phyloP scores from a whole-genome alignment of 2,797 vertebrate species.

The Gymnothorax reevesii region DNA sequence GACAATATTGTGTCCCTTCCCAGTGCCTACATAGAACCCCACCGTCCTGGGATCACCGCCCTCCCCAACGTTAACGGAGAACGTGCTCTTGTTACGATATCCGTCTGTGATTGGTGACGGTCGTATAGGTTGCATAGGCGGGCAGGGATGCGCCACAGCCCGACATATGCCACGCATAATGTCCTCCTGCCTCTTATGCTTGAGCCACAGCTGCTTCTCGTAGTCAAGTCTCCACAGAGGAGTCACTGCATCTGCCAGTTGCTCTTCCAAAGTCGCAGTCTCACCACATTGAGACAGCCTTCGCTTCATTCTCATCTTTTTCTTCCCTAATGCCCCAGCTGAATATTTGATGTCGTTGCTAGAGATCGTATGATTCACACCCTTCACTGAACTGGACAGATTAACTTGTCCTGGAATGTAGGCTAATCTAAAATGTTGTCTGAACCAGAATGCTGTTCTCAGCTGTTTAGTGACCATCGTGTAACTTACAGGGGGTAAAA shows the following conservation, averaged over 20 bases:
- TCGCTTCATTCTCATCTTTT: conserved; percentile 31
- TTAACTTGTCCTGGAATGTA: neutral
- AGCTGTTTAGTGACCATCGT: neutral
- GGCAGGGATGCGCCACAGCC: conserved; percentile 53
- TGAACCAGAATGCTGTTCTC: conserved; percentile 7
- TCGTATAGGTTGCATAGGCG: conserved; percentile 68
- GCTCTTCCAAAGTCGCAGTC: conserved; percentile 67
- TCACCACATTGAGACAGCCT: conserved; percentile 34
- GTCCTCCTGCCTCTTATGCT: conserved; percentile 73
- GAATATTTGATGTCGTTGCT: neutral
- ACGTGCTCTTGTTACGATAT: conserved; percentile 87
- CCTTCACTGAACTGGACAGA: conserved; percentile 17
- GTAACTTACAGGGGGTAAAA: neutral
- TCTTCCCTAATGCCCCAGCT: conserved; percentile 35
- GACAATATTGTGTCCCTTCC: conserved; percentile 71
- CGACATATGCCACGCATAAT: conserved; percentile 68
- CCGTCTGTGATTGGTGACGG: conserved; percentile 72
- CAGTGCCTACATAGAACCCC: conserved; percentile 77
- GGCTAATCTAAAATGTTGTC: neutral
- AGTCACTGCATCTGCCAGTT: conserved; percentile 73
- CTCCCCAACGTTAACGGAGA: conserved; percentile 81
- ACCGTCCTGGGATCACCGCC: conserved; percentile 85
- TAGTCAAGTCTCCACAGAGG: conserved; percentile 84
- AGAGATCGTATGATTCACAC: neutral
- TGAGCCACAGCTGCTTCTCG: conserved; percentile 80